Percentiles rank a stretch among this genome's conserved stretches.
Conservation (phyloP, 2,797 vertebrate genomes). For the Rhinophrynus dorsalis region DNA sequence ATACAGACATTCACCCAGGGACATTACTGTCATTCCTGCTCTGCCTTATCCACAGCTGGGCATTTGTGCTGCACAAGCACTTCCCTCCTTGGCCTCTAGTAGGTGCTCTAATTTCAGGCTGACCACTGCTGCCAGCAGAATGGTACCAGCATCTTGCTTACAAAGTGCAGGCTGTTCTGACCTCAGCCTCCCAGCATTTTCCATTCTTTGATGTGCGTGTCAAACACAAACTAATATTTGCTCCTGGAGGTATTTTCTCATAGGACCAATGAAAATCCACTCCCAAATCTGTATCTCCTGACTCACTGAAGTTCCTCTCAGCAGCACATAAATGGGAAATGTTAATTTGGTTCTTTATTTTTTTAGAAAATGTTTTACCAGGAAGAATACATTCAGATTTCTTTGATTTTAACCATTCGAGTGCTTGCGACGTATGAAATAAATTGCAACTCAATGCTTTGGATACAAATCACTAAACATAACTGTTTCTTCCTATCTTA, state of each 20-base stretch:
- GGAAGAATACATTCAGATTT: no score
- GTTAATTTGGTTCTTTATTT: no score
- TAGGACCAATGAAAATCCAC: background rate
- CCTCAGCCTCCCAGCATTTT: slow-evolving; percentile 15
- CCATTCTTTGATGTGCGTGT: slow-evolving; percentile 32
- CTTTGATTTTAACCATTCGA: no score
- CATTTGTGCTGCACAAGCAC: background rate
- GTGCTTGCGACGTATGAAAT: no score
- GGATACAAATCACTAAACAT: no score
- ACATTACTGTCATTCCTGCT: slow-evolving; percentile 40
- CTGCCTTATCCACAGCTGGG: slow-evolving; percentile 21
- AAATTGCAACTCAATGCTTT: no score
- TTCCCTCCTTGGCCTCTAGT: slow-evolving; percentile 22
- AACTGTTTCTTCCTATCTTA: no score
- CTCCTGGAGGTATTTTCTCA: slow-evolving; percentile 25
- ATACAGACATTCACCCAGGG: slow-evolving; percentile 18
- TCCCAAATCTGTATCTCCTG: background rate
- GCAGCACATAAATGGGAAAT: no score
- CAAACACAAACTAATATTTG: slow-evolving; percentile 35
- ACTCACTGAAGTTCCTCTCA: background rate
- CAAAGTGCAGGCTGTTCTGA: slow-evolving; percentile 40
- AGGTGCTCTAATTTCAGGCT: slow-evolving; percentile 16
- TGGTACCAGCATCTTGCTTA: slow-evolving; percentile 38
- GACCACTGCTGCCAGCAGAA: slow-evolving; percentile 12
- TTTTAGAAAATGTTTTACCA: no score